phyloP scores from a whole-genome alignment of 2,113 vertebrate species.

The Corythornis madagascariensis region DNA sequence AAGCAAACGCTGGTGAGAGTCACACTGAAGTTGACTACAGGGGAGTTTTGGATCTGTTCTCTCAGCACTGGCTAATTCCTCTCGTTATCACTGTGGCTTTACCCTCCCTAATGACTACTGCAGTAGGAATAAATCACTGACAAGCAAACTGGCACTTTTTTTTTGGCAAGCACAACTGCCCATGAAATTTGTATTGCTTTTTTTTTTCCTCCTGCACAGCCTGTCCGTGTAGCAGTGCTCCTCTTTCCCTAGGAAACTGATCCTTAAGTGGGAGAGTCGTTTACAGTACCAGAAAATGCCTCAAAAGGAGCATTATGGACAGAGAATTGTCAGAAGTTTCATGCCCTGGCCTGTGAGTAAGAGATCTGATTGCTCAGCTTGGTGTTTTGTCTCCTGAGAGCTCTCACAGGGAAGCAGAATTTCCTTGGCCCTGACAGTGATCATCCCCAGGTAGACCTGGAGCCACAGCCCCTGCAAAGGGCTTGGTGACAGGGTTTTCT shows the following conservation, averaged over 20 bases:
- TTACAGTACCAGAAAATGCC: neutral
- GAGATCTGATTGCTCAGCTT: neutral
- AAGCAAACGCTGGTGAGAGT: neutral
- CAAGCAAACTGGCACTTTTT: neutral
- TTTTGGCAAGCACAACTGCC: neutral
- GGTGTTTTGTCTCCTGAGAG: neutral
- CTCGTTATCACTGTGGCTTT: neutral
- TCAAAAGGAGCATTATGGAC: neutral
- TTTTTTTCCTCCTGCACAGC: neutral
- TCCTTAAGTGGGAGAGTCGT: neutral
- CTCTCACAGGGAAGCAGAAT: neutral
- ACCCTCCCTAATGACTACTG: constrained; percentile 8
- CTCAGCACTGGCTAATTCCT: neutral
- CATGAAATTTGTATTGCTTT: neutral
- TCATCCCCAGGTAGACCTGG: neutral
- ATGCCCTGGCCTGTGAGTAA: neutral
- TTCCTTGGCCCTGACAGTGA: neutral
- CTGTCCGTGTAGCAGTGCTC: neutral
- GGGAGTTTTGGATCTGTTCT: neutral
- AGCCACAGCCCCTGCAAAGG: neutral
- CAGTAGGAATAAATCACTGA: neutral
- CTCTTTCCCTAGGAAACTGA: neutral
- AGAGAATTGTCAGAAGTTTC: neutral
- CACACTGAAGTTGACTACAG: neutral
- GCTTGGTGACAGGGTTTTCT: neutral